These are phyloP conservation scores for Pedetes capensis DNA, from an alignment of 2,113 vertebrate species.

Conservation along the genomic window DNA sequence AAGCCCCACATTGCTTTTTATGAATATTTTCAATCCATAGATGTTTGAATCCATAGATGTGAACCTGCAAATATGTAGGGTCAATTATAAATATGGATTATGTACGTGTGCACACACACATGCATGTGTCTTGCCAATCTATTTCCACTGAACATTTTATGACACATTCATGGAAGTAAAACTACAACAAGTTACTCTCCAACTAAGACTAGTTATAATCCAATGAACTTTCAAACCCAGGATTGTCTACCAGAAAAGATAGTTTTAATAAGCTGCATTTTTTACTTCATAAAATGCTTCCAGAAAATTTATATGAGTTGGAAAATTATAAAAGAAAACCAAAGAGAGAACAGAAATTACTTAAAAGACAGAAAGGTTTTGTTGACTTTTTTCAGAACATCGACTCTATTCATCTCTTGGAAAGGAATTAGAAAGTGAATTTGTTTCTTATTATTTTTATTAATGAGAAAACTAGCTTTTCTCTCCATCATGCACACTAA, in stretches of 20 bases:
- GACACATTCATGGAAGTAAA: not conserved
- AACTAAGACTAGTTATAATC: conserved; percentile 29
- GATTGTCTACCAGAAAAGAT: conserved; percentile 14
- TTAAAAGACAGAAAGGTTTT: conserved; percentile 40
- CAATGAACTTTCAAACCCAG: conserved; percentile 40
- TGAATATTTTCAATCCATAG: not conserved
- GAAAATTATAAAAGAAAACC: conserved; percentile 49
- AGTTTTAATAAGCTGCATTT: conserved; percentile 55
- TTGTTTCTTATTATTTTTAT: conserved; percentile 49
- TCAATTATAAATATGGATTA: not conserved
- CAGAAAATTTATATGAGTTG: conserved; percentile 40
- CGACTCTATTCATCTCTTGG: conserved; percentile 14
- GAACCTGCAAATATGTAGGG: not conserved
- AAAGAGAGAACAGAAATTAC: conserved; percentile 37
- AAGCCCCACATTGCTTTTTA: not conserved
- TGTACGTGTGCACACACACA: not conserved
- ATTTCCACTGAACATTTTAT: not conserved
- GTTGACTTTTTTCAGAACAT: conserved; percentile 35
- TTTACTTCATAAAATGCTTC: conserved; percentile 20
- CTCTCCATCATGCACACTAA: not conserved
- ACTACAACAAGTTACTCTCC: not conserved
- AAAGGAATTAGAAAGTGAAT: conserved; percentile 54
- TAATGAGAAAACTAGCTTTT: conserved; percentile 40
- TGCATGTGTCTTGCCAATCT: not conserved
- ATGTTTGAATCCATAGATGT: not conserved